phyloP scores from a whole-genome alignment of 2,888 invertebrate species.

The Strigamia crassipes region DNA sequence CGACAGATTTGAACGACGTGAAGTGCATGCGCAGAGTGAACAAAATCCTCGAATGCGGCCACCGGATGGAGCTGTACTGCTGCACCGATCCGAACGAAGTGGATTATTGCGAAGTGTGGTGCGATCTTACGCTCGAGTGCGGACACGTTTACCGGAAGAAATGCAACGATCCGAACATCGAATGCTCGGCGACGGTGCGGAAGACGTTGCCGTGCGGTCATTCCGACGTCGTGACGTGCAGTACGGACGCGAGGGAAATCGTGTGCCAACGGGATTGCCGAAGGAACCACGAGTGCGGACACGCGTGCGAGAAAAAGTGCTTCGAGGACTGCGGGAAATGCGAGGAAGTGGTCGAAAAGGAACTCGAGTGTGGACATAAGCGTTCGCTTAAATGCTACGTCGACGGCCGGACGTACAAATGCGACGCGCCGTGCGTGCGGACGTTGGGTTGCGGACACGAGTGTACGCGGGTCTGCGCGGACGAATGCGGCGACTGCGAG shows the following conservation, averaged over 20 bases:
- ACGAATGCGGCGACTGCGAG: constrained; percentile 55
- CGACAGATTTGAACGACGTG: neutral
- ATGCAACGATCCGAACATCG: constrained; percentile 55
- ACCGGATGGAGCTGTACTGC: constrained; percentile 9
- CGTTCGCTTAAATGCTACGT: constrained; percentile 51
- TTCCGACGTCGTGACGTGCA: too few species aligned
- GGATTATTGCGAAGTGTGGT: constrained; percentile 58
- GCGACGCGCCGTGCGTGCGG: neutral
- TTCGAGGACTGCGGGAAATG: too few species aligned
- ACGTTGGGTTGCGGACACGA: constrained; percentile 53
- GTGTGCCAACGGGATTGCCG: too few species aligned
- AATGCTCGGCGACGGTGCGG: neutral
- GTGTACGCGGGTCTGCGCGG: constrained; percentile 53
- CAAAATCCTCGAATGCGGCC: constrained; percentile 48
- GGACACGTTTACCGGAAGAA: constrained; percentile 57
- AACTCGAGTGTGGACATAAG: constrained; percentile 50
- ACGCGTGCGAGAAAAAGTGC: too few species aligned
- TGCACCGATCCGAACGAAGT: constrained; percentile 46
- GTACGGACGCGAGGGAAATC: too few species aligned
- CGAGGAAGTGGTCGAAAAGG: neutral
- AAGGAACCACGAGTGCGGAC: too few species aligned
- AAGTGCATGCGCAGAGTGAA: neutral
- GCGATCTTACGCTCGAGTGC: constrained; percentile 56
- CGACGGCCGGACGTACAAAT: neutral
- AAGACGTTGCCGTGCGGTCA: too few species aligned